Evolutionary conservation across 2,888 invertebrate species (phyloP).

Genomic region (Eurytoma adleriae): DNA sequence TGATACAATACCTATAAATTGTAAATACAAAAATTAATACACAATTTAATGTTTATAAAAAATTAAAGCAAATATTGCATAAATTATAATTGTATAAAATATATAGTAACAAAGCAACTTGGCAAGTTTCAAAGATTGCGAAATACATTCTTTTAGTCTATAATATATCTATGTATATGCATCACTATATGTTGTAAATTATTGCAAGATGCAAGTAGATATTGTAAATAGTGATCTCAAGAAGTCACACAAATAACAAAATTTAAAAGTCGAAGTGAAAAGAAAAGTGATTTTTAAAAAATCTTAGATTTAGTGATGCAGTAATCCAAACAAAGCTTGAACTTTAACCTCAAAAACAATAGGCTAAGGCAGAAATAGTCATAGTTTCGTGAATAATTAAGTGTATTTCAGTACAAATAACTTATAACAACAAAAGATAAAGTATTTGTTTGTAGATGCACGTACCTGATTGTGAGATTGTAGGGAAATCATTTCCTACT

Average conservation of each 20-base stretch:
- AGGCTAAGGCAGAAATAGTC: not conserved
- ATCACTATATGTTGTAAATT: conserved; percentile 1
- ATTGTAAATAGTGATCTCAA: not conserved
- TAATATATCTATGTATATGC: conserved; percentile 8
- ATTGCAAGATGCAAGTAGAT: conserved; percentile 24
- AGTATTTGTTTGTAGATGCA: conserved; percentile 35
- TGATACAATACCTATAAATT: conserved; percentile 70
- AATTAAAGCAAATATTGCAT: not conserved
- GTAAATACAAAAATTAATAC: not conserved
- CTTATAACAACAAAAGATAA: not conserved
- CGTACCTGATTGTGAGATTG: conserved; percentile 73
- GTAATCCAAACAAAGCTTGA: no score
- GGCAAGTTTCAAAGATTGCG: conserved; percentile 35
- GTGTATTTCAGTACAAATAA: not conserved
- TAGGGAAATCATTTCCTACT: conserved; percentile 69
- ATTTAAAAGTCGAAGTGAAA: not conserved
- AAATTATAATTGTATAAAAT: not conserved
- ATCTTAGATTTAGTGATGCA: not conserved
- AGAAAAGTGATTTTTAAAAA: not conserved
- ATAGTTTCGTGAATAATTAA: not conserved
- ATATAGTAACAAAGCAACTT: conserved; percentile 19
- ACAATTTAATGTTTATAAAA: not conserved
- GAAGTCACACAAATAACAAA: not conserved
- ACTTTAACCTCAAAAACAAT: not conserved
- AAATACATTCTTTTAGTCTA: conserved; percentile 7